Percentiles rank a stretch among this genome's conserved stretches.
phyloP scores from a whole-genome alignment of 2,888 invertebrate genomes.

The Drepana falcataria region DNA sequence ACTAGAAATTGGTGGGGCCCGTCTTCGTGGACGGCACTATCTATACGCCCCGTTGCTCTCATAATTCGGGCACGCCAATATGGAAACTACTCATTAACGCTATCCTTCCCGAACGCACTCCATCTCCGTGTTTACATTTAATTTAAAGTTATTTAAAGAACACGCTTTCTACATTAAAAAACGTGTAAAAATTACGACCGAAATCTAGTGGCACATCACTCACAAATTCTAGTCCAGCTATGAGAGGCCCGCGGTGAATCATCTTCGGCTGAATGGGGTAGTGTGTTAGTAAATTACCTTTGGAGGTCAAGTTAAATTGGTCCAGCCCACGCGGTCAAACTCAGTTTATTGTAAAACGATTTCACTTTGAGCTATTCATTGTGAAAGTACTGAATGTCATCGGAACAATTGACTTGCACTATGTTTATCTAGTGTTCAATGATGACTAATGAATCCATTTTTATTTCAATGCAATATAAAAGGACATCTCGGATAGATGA shows the following conservation, averaged over 20 bases:
- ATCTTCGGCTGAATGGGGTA: background rate
- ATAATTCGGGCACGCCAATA: too few species aligned
- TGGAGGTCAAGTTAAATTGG: constrained; percentile 32
- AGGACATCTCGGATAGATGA: too few species aligned
- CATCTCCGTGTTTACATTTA: background rate
- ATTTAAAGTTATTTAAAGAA: background rate
- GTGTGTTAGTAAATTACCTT: background rate
- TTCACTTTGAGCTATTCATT: constrained; percentile 50
- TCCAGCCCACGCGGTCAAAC: constrained; percentile 36
- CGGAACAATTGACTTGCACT: constrained; percentile 33
- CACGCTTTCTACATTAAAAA: background rate
- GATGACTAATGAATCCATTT: background rate
- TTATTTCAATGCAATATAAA: too few species aligned
- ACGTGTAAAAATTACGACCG: background rate
- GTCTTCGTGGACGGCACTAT: too few species aligned
- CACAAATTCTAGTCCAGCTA: background rate
- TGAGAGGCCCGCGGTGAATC: background rate
- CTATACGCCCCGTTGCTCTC: too few species aligned
- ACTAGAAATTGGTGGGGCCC: too few species aligned
- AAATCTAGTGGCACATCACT: background rate
- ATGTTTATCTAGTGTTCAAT: background rate
- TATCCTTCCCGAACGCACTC: too few species aligned
- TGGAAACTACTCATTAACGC: too few species aligned
- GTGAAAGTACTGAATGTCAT: constrained; percentile 51
- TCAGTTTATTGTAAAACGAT: constrained; percentile 51